Percentiles rank a stretch among this genome's conserved stretches.
These are phyloP conservation scores for Heliangelus exortis DNA, from an alignment of 2,797 vertebrate species.

Conservation along the genomic window DNA sequence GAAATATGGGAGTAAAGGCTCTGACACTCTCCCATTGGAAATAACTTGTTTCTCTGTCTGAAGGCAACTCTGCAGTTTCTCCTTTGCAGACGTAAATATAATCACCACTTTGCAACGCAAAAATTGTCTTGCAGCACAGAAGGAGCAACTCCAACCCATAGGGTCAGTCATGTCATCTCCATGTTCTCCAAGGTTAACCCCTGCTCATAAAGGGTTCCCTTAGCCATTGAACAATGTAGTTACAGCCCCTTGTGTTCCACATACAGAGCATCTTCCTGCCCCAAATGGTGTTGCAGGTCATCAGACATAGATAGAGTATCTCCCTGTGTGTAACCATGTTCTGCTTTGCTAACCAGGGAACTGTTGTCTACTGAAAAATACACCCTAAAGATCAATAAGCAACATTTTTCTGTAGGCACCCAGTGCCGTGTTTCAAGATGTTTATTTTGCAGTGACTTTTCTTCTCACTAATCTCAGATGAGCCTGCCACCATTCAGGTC, in stretches of 20 bases:
- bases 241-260: not conserved
- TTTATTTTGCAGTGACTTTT: not conserved
- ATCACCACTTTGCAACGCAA: not conserved
- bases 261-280: not conserved
- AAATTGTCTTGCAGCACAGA: not conserved
- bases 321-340: not conserved
- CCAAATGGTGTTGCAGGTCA: not conserved
- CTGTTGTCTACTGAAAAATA: not conserved
- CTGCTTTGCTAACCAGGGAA: not conserved
- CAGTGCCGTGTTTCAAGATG: not conserved
- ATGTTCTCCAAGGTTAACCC: not conserved
- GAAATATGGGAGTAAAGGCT: not conserved
- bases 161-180: not conserved
- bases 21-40: not conserved
- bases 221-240: not conserved
- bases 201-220: not conserved
- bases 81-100: not conserved
- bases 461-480: not conserved
- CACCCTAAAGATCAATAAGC: not conserved
- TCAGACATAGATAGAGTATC: not conserved
- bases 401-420: not conserved
- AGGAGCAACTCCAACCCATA: not conserved
- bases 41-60: constrained; percentile 6
- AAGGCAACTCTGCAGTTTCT: not conserved
- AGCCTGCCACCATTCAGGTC: not conserved